These are phyloP conservation scores for Stercorarius parasiticus DNA, from an alignment of 2,113 vertebrate species.

Conservation along the genomic window DNA sequence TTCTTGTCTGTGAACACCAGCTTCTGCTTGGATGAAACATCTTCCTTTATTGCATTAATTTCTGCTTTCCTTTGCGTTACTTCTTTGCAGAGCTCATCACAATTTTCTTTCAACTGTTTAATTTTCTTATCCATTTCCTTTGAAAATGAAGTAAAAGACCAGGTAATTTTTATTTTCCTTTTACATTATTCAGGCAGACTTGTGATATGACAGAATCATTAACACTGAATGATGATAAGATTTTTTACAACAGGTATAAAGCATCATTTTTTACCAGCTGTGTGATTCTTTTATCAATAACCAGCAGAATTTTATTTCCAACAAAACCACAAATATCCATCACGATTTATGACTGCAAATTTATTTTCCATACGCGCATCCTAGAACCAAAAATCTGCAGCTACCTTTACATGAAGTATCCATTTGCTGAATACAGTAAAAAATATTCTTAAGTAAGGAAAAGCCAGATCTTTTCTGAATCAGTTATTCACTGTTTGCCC, in stretches of 20 bases:
- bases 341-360: background rate
- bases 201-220: background rate
- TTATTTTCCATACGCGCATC: background rate
- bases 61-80: slow-evolving; percentile 80
- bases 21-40: slow-evolving; percentile 73
- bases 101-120: slow-evolving; percentile 77
- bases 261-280: background rate
- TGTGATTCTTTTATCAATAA: background rate
- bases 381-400: background rate
- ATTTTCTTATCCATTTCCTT: slow-evolving; percentile 80
- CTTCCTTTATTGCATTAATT: slow-evolving; percentile 82
- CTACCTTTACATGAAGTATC: background rate
- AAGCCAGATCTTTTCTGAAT: background rate
- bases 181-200: background rate
- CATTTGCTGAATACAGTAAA: background rate
- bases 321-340: background rate
- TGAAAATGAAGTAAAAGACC: slow-evolving; percentile 18
- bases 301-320: background rate
- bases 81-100: slow-evolving; percentile 85
- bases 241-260: background rate
- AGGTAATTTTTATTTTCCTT: background rate
- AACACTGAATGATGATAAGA: background rate
- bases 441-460: background rate
- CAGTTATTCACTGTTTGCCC: background rate
- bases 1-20: slow-evolving; percentile 75